These are phyloP conservation scores for Lophius americanus DNA, from an alignment of 2,797 vertebrate genomes.

Conservation along the genomic window DNA sequence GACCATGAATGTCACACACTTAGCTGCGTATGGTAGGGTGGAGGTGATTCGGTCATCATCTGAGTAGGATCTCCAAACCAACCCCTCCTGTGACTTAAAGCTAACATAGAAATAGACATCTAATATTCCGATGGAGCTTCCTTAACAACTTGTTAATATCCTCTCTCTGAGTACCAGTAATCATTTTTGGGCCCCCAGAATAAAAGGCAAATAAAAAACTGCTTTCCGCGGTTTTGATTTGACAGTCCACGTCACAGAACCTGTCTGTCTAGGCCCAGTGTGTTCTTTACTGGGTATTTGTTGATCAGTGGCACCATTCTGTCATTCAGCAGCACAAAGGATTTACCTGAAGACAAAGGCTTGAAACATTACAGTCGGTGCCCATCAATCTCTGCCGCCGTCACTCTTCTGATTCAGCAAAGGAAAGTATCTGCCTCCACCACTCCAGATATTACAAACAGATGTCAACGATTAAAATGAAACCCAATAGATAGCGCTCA, in stretches of 20 bases:
- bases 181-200: slow-evolving; percentile 16
- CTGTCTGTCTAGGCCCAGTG: slow-evolving; percentile 27
- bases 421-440: slow-evolving; percentile 21
- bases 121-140: neutral
- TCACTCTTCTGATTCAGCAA: slow-evolving; percentile 36
- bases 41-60: too few species aligned
- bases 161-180: neutral
- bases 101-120: too few species aligned
- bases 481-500: slow-evolving; percentile 8
- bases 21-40: too few species aligned
- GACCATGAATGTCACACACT: too few species aligned
- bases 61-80: too few species aligned
- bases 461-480: slow-evolving; percentile 11
- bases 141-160: slow-evolving; percentile 6
- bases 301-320: slow-evolving; percentile 74
- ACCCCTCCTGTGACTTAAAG: too few species aligned
- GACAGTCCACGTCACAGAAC: slow-evolving; percentile 43
- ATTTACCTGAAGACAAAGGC: slow-evolving; percentile 55
- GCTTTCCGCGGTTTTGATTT: slow-evolving; percentile 36
- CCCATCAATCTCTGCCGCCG: slow-evolving; percentile 46
- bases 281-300: slow-evolving; percentile 51
- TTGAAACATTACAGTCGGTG: slow-evolving; percentile 53
- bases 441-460: slow-evolving; percentile 35
- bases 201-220: slow-evolving; percentile 10
- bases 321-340: slow-evolving; percentile 59